A percentile compares a stretch with the other conserved stretches of the same genome.
Evolutionary conservation across 2,113 vertebrate species (phyloP).

Genomic region (Craseonycteris thonglongyai): DNA sequence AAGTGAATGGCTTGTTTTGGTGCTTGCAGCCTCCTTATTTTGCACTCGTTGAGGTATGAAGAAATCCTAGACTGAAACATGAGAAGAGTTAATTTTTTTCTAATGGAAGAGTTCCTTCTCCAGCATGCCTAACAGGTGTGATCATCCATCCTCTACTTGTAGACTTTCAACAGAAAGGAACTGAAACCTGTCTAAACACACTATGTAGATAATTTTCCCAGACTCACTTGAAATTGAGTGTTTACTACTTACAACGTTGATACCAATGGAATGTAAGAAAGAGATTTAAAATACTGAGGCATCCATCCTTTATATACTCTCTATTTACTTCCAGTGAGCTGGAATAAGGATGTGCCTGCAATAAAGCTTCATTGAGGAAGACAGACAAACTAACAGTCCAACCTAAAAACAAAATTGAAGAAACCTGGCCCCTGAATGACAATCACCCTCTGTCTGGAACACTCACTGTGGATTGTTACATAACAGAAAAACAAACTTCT

Average conservation of each 20-base stretch:
- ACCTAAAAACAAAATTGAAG: not conserved
- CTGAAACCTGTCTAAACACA: not conserved
- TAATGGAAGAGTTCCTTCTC: not conserved
- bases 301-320: not conserved
- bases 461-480: not conserved
- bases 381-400: not conserved
- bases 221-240: not conserved
- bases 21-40: not conserved
- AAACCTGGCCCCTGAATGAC: not conserved
- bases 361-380: not conserved
- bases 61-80: not conserved
- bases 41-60: not conserved
- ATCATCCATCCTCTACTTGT: not conserved
- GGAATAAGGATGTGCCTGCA: not conserved
- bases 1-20: not conserved
- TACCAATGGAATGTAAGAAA: not conserved
- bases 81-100: not conserved
- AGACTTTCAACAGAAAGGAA: not conserved
- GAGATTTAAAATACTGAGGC: not conserved
- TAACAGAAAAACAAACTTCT: not conserved
- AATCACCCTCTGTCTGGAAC: not conserved
- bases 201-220: not conserved
- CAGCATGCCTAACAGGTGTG: too few relatives aligned
- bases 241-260: not conserved
- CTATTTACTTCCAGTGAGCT: not conserved